Percentiles rank a stretch among this genome's conserved stretches.
Evolutionary conservation across 2,888 invertebrate species (phyloP).

Genomic region (Andrena hattorfiana): DNA sequence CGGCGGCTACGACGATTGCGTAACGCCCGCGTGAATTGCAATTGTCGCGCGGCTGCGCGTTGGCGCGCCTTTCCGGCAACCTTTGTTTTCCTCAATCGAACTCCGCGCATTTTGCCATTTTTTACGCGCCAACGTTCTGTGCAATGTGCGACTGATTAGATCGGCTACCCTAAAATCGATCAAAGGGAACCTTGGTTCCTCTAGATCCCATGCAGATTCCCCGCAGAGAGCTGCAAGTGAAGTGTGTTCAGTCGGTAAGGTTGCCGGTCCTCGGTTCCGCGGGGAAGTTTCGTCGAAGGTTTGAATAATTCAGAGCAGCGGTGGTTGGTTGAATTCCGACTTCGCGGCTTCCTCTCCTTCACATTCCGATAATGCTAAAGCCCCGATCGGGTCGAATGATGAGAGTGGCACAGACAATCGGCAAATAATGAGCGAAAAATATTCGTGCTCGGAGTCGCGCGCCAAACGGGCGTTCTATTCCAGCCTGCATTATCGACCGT

Average conservation of each 20-base stretch:
- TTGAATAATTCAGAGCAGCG: neutral
- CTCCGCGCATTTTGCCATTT: neutral
- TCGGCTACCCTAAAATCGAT: neutral
- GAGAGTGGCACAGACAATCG: neutral
- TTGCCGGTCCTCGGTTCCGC: neutral
- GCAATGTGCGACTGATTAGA: constrained; percentile 3
- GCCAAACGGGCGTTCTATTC: neutral
- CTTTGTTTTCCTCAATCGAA: constrained; percentile 9
- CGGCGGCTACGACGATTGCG: constrained; percentile 30
- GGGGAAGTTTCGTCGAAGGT: neutral
- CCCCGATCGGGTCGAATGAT: neutral
- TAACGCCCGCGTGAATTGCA: constrained; percentile 45
- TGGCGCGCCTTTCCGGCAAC: too few relatives aligned
- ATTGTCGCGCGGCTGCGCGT: neutral
- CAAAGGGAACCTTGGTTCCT: neutral
- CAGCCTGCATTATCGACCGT: neutral
- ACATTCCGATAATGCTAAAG: neutral
- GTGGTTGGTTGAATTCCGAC: constrained; percentile 3
- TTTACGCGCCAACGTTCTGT: neutral
- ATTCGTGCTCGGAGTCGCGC: neutral
- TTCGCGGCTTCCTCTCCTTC: neutral
- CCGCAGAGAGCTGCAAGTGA: neutral
- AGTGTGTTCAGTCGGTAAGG: constrained; percentile 4
- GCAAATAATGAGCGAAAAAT: neutral
- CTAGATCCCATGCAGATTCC: neutral